phyloP scores from a whole-genome alignment of 2,797 vertebrate species.

The Anomalospiza imberbis region DNA sequence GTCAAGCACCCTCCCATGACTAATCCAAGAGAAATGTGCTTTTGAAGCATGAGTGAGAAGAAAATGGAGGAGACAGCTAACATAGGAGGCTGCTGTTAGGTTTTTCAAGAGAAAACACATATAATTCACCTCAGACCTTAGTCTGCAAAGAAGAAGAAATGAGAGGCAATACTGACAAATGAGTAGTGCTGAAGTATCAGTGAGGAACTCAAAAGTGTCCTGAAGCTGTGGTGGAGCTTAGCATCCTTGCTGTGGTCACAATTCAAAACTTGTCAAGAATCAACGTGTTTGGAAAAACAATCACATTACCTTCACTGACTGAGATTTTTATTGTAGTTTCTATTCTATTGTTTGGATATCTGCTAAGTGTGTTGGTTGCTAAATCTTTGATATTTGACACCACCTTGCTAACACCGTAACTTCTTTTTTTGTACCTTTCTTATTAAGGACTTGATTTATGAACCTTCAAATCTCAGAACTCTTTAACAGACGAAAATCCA shows the following conservation, averaged over 20 bases:
- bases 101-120: background rate
- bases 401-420: background rate
- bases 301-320: background rate
- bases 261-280: background rate
- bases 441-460: background rate
- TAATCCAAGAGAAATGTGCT: background rate
- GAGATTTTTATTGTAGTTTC: slow-evolving; percentile 20
- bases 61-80: background rate
- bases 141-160: background rate
- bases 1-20: background rate
- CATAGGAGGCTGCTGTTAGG: background rate
- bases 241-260: background rate
- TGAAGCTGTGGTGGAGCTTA: background rate
- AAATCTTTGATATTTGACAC: slow-evolving; percentile 12
- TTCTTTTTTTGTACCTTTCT: background rate
- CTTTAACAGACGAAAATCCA: background rate
- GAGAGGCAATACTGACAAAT: background rate
- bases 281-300: background rate
- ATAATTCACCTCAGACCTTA: background rate
- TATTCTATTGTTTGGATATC: slow-evolving; percentile 10
- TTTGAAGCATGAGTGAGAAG: background rate
- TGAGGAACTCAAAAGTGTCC: background rate
- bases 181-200: background rate
- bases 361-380: slow-evolving; percentile 11
- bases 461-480: background rate